Evolutionary conservation across 2,113 vertebrate species (phyloP), one percentile per base, ranked within the genome.

Genomic region (Ictalurus punctatus): DNA sequence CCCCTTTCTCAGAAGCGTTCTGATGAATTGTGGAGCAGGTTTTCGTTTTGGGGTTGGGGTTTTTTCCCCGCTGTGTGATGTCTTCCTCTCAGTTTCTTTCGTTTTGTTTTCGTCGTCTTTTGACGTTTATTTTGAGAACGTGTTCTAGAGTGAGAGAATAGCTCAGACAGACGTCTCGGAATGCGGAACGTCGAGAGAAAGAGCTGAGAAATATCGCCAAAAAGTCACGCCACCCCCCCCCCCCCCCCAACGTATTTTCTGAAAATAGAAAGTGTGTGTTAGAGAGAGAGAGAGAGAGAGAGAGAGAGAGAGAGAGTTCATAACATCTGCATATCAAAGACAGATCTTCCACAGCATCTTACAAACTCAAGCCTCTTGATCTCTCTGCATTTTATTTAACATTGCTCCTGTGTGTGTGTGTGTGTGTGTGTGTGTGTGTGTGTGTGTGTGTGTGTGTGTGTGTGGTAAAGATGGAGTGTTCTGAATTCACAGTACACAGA

Each of bases 351-450:
- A 17, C 78, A 56, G 78, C 78, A 54, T 27, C 27, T 56, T 56
- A 80, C 78, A 80, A 80, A 30, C 78, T 54, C 0, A 6, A 56
- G 78, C 48, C 48, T 56, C 48, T 80, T 80, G 78, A 80, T 80
- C 78, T 54, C 16, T 27, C 25, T n/a, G 48, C 48, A 30, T n/a
- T 80, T n/a, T 80, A 13, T 79, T 79, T 78, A 79, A 25, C 76
- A 27, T 44, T 76, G 25, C 86, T 54, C 74, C 92, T 90, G 83
- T 84, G 30, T 37, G 37, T 52, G 40, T 71, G 8, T 48, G 73
- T 63, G 85, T 86, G 85, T 86, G 85, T n/a, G n/a, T n/a, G n/a
- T 86, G 30, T 86, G 71, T 59, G 48, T 56, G 85, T 86, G 85
- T 76, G 71, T 74, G 71, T 21, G 71, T 44, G 73, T 44, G 37